Evolutionary conservation across 2,797 vertebrate genomes (phyloP).

Genomic region (Alosa sapidissima): DNA sequence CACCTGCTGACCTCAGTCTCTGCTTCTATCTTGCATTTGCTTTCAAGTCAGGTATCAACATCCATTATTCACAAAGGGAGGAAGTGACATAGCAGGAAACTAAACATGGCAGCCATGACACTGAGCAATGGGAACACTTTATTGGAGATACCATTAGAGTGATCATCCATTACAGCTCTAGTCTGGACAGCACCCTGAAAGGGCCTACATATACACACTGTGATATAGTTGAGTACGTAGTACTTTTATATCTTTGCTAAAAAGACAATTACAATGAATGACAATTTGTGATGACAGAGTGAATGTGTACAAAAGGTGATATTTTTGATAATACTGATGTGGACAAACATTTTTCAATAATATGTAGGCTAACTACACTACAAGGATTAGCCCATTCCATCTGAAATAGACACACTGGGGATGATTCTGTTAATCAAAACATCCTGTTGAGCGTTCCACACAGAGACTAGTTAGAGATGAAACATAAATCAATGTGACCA

Average conservation of each 20-base stretch:
- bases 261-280: not conserved
- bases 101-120: constrained; percentile 9
- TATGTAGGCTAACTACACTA: not conserved
- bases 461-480: not conserved
- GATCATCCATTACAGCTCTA: not conserved
- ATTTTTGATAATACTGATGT: not conserved
- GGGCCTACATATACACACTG: not conserved
- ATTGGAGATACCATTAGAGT: constrained; percentile 17
- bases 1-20: not conserved
- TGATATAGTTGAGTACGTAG: not conserved
- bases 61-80: not conserved
- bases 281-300: not conserved
- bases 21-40: not conserved
- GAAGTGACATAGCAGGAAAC: constrained; percentile 1
- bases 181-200: not conserved
- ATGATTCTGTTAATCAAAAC: not conserved
- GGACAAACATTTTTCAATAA: not conserved
- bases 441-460: not conserved
- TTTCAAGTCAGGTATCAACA: not conserved
- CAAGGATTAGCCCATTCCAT: not conserved
- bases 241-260: not conserved
- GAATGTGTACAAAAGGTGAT: not conserved
- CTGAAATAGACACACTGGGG: not conserved
- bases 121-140: not conserved
- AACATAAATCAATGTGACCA: not conserved